Percentiles rank a stretch among this genome's conserved stretches.
Evolutionary conservation across 2,797 vertebrate species (phyloP).

Genomic region (Gastrophryne carolinensis): DNA sequence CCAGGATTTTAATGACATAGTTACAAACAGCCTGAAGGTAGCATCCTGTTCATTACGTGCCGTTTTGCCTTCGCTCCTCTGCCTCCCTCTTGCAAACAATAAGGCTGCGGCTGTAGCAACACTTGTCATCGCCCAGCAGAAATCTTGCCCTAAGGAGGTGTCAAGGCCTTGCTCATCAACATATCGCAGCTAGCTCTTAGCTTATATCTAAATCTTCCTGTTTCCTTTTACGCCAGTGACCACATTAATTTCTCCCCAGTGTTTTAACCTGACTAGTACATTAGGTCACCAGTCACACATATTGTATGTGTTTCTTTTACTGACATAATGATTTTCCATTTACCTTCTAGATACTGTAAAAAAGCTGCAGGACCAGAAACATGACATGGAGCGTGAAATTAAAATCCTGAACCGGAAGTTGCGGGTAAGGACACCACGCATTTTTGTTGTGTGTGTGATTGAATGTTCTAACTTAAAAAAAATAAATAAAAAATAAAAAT

Average conservation of each 20-base stretch:
- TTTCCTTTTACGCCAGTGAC: background rate
- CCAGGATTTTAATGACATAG: conserved; percentile 19
- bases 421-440: conserved; percentile 70
- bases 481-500: too few species aligned
- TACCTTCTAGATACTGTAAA: conserved; percentile 81
- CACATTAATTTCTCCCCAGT: background rate
- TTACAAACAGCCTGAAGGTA: conserved; percentile 25
- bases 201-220: background rate
- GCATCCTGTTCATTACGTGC: conserved; percentile 45
- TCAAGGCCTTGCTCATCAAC: conserved; percentile 11
- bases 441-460: background rate
- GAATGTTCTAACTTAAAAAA: too few species aligned
- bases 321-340: background rate
- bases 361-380: conserved; percentile 94
- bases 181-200: conserved; percentile 1
- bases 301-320: background rate
- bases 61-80: background rate
- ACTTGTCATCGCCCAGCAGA: background rate
- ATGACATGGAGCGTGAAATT: conserved; percentile 94
- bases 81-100: conserved; percentile 31
- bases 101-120: background rate
- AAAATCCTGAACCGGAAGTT: conserved; percentile 91
- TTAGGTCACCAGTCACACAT: background rate
- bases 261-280: background rate
- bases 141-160: conserved; percentile 29